Evolutionary conservation across 30 jellyfish, hydroid and myxozoan genomes (phyloP), one percentile per base, ranked within the genome.

Genomic region (Kudoa iwatai): DNA sequence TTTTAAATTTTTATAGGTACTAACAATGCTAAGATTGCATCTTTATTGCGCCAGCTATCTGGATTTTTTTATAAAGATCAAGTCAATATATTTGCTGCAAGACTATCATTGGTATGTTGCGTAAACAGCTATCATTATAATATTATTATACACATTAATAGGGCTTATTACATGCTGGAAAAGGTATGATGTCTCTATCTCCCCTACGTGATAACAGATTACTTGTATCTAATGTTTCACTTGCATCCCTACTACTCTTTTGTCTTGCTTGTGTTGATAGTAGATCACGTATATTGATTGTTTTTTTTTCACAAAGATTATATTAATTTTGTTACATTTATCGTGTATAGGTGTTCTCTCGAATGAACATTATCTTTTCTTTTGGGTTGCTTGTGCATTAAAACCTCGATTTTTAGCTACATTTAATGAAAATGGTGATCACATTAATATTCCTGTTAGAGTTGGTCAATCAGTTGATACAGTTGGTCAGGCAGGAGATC

Each of bases 391-490:
- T 16, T 45, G 88, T 24, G 82, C 96, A 21, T 60, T 77, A 88
- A 86, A 77, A 39, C 83, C 88, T 26, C 50, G 96, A 39, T 57
- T 63, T 86, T 39, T 77, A 32, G 88, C 62, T 13, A 77, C 96
- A 9, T 54, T 51, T 22, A 67, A 57, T 49, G 43, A 42, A 20
- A 81, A 77, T 12, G 47, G 52, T 34, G 52, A 62, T 18, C 79
- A 85, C 21, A 34, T 62, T 42, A 82, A 87, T 4, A 88, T 77
- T 0, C 53, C 86, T 23, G 96, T 77, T 20, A 42, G 96, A 23
- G 96, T 77, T 41, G 96, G 96, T 0, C 96, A 77, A 84, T 87
- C 96, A 14, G 88, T 77, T 9, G 96, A 77, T 48, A 88, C 57
- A 4, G 88, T 63, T 19, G 96, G 96, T 24, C 96, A 77, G 36